Conservation (phyloP, 1,140 invertebrate species). For the Caenorhabditis remanei region DNA sequence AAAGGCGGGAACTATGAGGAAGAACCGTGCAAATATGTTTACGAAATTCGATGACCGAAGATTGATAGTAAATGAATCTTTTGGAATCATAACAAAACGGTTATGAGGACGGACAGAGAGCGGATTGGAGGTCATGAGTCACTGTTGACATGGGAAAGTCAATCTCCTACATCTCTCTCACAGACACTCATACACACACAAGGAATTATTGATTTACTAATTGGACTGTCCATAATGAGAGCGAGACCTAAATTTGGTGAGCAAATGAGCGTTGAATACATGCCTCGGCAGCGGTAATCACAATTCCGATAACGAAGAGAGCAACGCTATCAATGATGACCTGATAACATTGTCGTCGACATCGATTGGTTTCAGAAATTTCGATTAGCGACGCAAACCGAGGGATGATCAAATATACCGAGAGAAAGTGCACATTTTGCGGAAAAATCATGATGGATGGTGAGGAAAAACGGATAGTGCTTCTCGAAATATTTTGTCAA, state of each 20-base stretch:
- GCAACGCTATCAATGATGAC: conserved; percentile 30
- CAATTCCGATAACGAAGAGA: conserved; percentile 1
- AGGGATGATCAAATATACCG: neutral
- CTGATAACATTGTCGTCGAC: conserved; percentile 44
- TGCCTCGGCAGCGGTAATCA: conserved; percentile 24
- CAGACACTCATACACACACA: too few relatives aligned
- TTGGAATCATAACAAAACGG: neutral
- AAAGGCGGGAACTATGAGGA: conserved; percentile 33
- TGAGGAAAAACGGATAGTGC: too few relatives aligned
- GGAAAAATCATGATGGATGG: neutral
- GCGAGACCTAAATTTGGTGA: neutral
- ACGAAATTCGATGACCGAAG: neutral
- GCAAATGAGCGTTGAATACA: conserved; percentile 8
- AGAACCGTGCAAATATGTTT: neutral
- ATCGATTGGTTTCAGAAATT: conserved; percentile 18
- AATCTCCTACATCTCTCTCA: too few relatives aligned
- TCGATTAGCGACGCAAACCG: neutral
- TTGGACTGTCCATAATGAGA: neutral
- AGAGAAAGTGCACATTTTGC: conserved; percentile 2
- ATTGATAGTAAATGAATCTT: neutral
- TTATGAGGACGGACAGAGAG: neutral
- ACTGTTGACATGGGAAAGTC: neutral
- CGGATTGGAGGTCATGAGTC: neutral
- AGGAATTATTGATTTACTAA: neutral
- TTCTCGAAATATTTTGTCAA: too few relatives aligned